phyloP scores from a whole-genome alignment of 30 jellyfish, hydroid and myxozoan genomes.

The Turritopsis dohrnii region DNA sequence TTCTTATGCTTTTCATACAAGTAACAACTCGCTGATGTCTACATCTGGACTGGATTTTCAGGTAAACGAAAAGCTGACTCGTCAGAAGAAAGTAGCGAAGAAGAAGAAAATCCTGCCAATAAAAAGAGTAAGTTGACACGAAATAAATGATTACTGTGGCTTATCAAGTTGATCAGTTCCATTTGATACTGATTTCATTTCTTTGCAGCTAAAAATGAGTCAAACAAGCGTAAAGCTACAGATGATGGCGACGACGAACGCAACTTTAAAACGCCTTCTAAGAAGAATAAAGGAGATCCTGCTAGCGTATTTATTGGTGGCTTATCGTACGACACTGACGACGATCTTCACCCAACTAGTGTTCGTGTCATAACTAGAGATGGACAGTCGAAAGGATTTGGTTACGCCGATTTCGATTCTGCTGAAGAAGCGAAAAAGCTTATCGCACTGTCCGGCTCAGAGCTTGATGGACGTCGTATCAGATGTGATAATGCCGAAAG shows the following conservation, averaged over 20 bases:
- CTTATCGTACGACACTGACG: constrained; percentile 61
- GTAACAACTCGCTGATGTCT: background rate
- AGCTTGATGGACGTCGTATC: constrained; percentile 67
- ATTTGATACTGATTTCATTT: background rate
- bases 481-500: constrained; percentile 52
- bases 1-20: no score
- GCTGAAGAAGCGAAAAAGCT: constrained; percentile 70
- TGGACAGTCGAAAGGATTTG: constrained; percentile 94
- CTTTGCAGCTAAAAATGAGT: background rate
- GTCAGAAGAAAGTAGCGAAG: constrained; percentile 40
- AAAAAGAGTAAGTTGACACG: constrained; percentile 9
- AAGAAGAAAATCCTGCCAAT: constrained; percentile 28
- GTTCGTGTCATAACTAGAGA: constrained; percentile 54
- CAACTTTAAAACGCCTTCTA: constrained; percentile 12
- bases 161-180: no score
- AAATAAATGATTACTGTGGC: no score
- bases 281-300: constrained; percentile 21
- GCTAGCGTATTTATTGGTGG: constrained; percentile 69
- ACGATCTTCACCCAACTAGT: constrained; percentile 60
- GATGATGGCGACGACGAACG: constrained; percentile 21
- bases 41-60: background rate
- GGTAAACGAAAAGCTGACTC: constrained; percentile 21
- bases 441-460: constrained; percentile 53
- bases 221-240: constrained; percentile 25
- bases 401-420: constrained; percentile 82